Evolutionary conservation across 2,888 invertebrate species (phyloP).

Genomic region (Leptothorax acervorum): DNA sequence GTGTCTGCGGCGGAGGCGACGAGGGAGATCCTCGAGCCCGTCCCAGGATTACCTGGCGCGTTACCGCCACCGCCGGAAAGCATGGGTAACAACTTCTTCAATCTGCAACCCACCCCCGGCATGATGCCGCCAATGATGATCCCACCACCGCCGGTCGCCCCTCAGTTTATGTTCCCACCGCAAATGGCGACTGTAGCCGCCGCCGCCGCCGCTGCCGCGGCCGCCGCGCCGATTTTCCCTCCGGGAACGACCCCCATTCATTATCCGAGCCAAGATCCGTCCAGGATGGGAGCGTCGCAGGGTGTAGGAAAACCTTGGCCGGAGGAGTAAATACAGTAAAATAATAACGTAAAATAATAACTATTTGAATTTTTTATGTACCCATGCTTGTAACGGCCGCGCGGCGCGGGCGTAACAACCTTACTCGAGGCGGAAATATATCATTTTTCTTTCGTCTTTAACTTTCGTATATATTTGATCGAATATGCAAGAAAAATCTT

Average conservation of each 20-base stretch:
- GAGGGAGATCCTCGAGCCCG: constrained; percentile 89
- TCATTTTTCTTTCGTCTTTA: too few species aligned
- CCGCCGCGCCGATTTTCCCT: constrained; percentile 85
- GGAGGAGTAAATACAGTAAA: constrained; percentile 76
- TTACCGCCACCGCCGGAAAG: constrained; percentile 88
- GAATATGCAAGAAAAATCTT: too few species aligned
- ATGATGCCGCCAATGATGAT: constrained; percentile 84
- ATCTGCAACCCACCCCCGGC: constrained; percentile 87
- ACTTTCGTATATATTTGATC: too few species aligned
- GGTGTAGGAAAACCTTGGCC: constrained; percentile 85
- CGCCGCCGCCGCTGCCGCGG: constrained; percentile 84
- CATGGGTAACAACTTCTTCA: constrained; percentile 89
- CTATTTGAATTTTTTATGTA: background rate
- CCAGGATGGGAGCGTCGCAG: constrained; percentile 92
- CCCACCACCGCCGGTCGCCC: constrained; percentile 86
- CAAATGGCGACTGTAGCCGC: constrained; percentile 83
- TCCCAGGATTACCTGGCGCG: constrained; percentile 92
- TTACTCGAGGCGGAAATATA: too few species aligned
- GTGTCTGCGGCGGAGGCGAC: constrained; percentile 86
- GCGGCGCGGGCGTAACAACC: too few species aligned
- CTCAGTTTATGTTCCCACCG: constrained; percentile 85
- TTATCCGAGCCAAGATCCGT: constrained; percentile 99
- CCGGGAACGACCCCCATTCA: constrained; percentile 90
- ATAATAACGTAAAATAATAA: too few species aligned
- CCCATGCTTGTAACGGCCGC: too few species aligned